Base-by-base conservation (phyloP, 2,797 vertebrate genomes). In the Coluber constrictor region DNA sequence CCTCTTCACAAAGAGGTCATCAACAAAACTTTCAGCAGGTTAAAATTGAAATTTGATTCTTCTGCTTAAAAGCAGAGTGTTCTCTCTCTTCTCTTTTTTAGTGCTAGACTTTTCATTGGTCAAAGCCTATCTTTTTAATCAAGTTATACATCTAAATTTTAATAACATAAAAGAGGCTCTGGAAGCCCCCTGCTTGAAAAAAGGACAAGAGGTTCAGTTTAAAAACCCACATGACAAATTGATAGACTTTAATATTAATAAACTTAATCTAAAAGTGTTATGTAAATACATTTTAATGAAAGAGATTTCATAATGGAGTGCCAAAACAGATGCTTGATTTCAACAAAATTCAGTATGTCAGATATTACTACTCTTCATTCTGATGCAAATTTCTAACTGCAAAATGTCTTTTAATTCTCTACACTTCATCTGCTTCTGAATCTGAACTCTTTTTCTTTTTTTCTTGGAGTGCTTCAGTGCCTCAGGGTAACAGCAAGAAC, bases 401-500 rank as follows among this genome's bases (percentile, higher is more conserved):
- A 83, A 83, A 60, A 88, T 56, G 90, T 70, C 92, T 32, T 88
- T 88, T n/a, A 23, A 61, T 70, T 32, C 20, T 54, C n/a, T 83
- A 56, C 55, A 91, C 16, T 25, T 88, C 90, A 89, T 55, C 56
- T 93, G 92, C 25, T 89, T 11, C n/a, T 83, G 56, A 89, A 91
- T 63, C 57, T 63, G 56, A 55, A 57, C 29, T 51, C 15, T 25
- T 56, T 63, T 89, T 93, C 29, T 51, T 79, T 93, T 88, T 91
- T 89, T 9, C 12, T 79, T 43, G 56, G 90, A 10, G 66, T 37
- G 86, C 51, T 87, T 57, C 25, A 61, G 9, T 18, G 90, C 66
- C 92, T 91, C 90, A 89, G 59, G 92, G 90, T 60, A 93, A 60
- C 20, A 61, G 55, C 55, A 79, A 60, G 56, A 79, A 13, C 55